Evolutionary conservation across 2,888 invertebrate species (phyloP).

Genomic region (Lasiommata megera): DNA sequence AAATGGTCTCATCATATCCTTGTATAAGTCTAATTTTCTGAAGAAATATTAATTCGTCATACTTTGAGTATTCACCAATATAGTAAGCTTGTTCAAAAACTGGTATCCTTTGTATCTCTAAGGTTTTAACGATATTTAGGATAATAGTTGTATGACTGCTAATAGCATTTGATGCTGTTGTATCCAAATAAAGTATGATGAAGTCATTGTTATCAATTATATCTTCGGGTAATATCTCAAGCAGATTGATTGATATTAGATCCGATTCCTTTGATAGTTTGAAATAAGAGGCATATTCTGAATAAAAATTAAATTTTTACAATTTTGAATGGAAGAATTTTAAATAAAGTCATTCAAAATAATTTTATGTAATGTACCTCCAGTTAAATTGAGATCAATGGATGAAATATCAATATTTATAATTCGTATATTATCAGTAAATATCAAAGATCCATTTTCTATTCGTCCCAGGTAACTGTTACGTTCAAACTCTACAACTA

Average conservation of each 20-base stretch:
- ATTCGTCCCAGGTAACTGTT: slow-evolving; percentile 35
- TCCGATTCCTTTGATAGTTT: background rate
- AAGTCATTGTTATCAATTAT: slow-evolving; percentile 21
- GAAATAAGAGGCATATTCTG: slow-evolving; percentile 16
- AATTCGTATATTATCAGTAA: slow-evolving; percentile 28
- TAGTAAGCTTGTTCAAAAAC: slow-evolving; percentile 41
- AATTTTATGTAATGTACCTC: slow-evolving; percentile 1
- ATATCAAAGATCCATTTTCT: slow-evolving; percentile 29
- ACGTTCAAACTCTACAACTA: slow-evolving; percentile 31
- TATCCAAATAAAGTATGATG: slow-evolving; percentile 33
- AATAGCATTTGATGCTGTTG: slow-evolving; percentile 31
- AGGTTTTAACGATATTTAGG: slow-evolving; percentile 28
- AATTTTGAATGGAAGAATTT: background rate
- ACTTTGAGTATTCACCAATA: slow-evolving; percentile 39
- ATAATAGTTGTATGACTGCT: slow-evolving; percentile 33
- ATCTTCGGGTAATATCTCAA: slow-evolving; percentile 11
- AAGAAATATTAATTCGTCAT: slow-evolving; percentile 38
- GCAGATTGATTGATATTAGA: slow-evolving; percentile 1
- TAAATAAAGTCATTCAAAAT: background rate
- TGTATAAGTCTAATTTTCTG: slow-evolving; percentile 38
- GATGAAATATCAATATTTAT: background rate
- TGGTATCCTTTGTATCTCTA: slow-evolving; percentile 25
- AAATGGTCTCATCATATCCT: slow-evolving; percentile 40
- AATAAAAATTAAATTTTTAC: background rate
- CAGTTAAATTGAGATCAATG: slow-evolving; percentile 2